These are phyloP conservation scores for Diplodus sargus DNA, from an alignment of 2,797 vertebrate species.

Conservation along the genomic window DNA sequence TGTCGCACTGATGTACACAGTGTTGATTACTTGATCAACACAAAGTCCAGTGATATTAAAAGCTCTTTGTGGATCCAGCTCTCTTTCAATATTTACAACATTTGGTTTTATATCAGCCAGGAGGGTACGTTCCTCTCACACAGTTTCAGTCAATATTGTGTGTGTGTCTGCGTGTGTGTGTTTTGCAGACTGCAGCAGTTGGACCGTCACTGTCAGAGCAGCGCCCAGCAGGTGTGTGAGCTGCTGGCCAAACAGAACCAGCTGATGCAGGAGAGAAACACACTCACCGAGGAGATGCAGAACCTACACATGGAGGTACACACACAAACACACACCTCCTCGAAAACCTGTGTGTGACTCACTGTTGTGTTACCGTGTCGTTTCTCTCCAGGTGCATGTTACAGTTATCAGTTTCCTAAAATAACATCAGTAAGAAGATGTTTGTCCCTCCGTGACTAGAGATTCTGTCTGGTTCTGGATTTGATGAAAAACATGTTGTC, in stretches of 20 bases:
- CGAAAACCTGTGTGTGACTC: constrained; percentile 29
- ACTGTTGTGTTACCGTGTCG: constrained; percentile 28
- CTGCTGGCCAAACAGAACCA: constrained; percentile 93
- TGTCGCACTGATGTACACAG: constrained; percentile 44
- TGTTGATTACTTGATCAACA: constrained; percentile 61
- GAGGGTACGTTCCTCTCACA: constrained; percentile 59
- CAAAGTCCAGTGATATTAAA: constrained; percentile 69
- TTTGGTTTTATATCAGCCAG: constrained; percentile 72
- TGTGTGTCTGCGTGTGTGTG: constrained; percentile 64
- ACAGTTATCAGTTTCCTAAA: constrained; percentile 32
- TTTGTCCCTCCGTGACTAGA: constrained; percentile 46
- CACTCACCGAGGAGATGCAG: constrained; percentile 87
- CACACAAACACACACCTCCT: constrained; percentile 27
- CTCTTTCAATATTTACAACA: constrained; percentile 76
- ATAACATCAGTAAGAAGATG: constrained; percentile 42
- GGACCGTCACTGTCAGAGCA: constrained; percentile 92
- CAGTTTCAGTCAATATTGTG: constrained; percentile 63
- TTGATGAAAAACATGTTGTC: constrained; percentile 20
- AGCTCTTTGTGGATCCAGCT: constrained; percentile 60
- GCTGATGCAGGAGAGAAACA: constrained; percentile 91
- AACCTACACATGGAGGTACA: constrained; percentile 73
- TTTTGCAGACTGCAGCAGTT: constrained; percentile 91
- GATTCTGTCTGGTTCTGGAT: constrained; percentile 41
- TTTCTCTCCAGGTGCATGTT: constrained; percentile 31
- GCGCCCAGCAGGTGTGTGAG: constrained; percentile 94